These are phyloP conservation scores for Psephotus haematonotus DNA, from an alignment of 2,113 vertebrate species.

Conservation along the genomic window DNA sequence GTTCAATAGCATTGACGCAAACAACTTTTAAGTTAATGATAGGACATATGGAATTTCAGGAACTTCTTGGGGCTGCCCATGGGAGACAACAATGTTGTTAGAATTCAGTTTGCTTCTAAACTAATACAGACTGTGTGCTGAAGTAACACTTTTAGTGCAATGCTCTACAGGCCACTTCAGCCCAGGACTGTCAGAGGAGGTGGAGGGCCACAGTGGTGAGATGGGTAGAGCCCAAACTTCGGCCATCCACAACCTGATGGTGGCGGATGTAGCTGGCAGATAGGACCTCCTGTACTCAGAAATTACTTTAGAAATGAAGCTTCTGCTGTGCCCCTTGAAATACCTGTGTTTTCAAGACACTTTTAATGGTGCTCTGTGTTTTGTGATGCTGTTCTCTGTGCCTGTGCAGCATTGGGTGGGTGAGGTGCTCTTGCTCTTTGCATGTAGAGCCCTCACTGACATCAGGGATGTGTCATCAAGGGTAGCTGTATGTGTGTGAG, in stretches of 20 bases:
- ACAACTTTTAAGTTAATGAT: not conserved
- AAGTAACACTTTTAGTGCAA: not conserved
- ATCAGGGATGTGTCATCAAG: rapidly evolving
- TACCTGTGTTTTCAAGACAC: not conserved
- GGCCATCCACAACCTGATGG: not conserved
- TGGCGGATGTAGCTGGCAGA: not conserved
- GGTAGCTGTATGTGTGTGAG: not conserved
- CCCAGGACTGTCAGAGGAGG: not conserved
- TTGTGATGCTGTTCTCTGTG: not conserved
- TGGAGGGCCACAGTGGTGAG: not conserved
- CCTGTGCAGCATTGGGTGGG: not conserved
- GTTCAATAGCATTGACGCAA: rapidly evolving
- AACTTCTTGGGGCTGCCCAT: not conserved
- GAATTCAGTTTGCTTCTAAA: not conserved
- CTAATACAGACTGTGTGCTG: not conserved
- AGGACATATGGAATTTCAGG: not conserved
- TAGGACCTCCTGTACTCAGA: not conserved
- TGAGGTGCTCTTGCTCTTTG: not conserved
- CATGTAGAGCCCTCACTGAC: not conserved
- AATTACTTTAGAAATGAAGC: not conserved
- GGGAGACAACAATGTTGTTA: not conserved
- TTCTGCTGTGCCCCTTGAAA: not conserved
- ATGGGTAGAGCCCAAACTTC: rapidly evolving
- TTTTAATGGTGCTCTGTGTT: not conserved
- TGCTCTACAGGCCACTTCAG: not conserved